phyloP scores from a whole-genome alignment of 64 coral and sea anemone genomes.

The Hydrozoanthus tunicans region DNA sequence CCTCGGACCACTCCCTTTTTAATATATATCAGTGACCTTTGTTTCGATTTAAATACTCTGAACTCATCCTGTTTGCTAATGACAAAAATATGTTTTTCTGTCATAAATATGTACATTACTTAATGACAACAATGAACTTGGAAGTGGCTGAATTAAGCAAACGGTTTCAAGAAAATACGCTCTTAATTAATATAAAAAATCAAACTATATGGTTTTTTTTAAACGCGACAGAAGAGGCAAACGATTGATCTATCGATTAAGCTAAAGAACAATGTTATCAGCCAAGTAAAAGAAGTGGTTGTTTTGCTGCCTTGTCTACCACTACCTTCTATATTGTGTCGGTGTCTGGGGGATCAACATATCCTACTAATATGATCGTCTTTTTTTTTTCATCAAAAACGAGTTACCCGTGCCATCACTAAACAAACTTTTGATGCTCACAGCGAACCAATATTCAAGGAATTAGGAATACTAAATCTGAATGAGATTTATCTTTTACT shows the following conservation, averaged over 20 bases:
- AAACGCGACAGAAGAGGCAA: not conserved
- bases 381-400: no score
- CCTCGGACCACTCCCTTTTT: not conserved
- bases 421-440: no score
- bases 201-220: no score
- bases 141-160: not conserved
- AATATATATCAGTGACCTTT: constrained; percentile 2
- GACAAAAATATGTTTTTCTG: not conserved
- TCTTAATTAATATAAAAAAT: not conserved
- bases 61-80: constrained; percentile 10
- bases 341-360: not conserved
- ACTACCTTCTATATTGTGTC: not conserved
- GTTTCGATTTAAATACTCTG: not conserved
- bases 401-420: no score
- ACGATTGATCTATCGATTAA: not conserved
- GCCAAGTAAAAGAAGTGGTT: not conserved
- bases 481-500: no score
- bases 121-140: not conserved
- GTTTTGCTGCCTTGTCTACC: not conserved
- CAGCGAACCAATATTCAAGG: no score
- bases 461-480: no score
- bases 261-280: not conserved
- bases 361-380: not conserved
- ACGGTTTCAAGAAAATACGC: not conserved
- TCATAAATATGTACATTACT: not conserved